Percentiles rank a stretch among this genome's conserved stretches.
Conservation (phyloP, 2,888 invertebrate species). For the Parnassius glacialis region DNA sequence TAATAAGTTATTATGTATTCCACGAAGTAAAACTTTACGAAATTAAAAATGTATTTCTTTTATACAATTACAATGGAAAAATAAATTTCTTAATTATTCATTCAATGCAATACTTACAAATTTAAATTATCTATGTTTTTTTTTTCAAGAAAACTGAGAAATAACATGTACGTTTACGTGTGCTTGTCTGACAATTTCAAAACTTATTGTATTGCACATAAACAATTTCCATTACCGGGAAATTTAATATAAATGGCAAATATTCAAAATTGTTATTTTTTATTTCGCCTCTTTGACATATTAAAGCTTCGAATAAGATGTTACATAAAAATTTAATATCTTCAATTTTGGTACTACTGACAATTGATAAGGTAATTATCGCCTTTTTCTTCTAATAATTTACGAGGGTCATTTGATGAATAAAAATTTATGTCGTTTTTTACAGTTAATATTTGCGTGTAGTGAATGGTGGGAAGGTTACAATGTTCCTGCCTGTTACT, state of each 20-base stretch:
- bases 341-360: constrained; percentile 2
- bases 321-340: constrained; percentile 3
- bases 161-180: constrained; percentile 3
- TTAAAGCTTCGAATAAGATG: constrained; percentile 14
- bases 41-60: constrained; percentile 17
- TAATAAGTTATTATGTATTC: neutral
- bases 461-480: constrained; percentile 23
- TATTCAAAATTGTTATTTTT: constrained; percentile 1
- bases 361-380: constrained; percentile 7
- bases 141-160: no score
- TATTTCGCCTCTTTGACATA: constrained; percentile 17
- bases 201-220: constrained; percentile 18
- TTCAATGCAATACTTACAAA: constrained; percentile 5
- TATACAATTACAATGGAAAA: neutral
- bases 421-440: neutral
- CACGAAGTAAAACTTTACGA: neutral
- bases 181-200: constrained; percentile 15
- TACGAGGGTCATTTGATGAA: neutral
- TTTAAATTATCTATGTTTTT: neutral
- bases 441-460: constrained; percentile 13
- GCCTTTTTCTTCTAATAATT: neutral
- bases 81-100: constrained; percentile 4
- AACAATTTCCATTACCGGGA: constrained; percentile 6
- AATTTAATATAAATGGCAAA: constrained; percentile 25
- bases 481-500: constrained; percentile 17